phyloP scores from a whole-genome alignment of 2,797 vertebrate species.

The Phoeniculus purpureus region DNA sequence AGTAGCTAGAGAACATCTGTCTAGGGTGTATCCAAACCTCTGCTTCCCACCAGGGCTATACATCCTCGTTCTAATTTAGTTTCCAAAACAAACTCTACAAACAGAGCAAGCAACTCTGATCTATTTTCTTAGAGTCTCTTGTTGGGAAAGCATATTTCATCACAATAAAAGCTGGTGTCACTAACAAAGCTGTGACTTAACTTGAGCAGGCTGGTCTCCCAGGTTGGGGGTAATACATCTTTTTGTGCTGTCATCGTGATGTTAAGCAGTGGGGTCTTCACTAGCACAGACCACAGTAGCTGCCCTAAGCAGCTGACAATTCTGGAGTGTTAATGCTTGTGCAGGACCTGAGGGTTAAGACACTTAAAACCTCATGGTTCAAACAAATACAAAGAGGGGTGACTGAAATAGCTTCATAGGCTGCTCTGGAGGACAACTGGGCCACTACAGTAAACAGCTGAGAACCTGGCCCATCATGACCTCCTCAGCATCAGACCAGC shows the following conservation, averaged over 20 bases:
- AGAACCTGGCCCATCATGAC: not conserved
- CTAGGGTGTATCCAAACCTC: not conserved
- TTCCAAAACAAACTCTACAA: not conserved
- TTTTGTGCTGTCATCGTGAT: not conserved
- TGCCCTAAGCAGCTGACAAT: not conserved
- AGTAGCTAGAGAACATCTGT: not conserved
- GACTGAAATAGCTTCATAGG: conserved; percentile 36
- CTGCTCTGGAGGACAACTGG: conserved; percentile 9
- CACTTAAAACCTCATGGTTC: conserved; percentile 42
- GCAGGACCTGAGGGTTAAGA: conserved; percentile 10
- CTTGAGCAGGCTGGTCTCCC: not conserved
- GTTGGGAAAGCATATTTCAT: not conserved
- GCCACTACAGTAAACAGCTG: not conserved
- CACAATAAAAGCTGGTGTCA: not conserved
- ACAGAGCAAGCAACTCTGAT: not conserved
- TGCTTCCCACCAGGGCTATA: not conserved
- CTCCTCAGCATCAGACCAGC: conserved; percentile 43
- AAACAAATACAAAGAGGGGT: not conserved
- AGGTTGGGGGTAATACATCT: not conserved
- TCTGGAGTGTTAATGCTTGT: not conserved
- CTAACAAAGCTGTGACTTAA: not conserved
- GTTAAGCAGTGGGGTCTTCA: not conserved
- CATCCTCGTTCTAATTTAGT: not conserved
- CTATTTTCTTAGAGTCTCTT: not conserved
- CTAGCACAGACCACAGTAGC: not conserved